Percentiles rank a stretch among this genome's conserved stretches.
These are phyloP conservation scores for Bolinopsis microptera DNA, from an alignment of 37 sponge, comb jelly and placozoan genomes.

Conservation along the genomic window DNA sequence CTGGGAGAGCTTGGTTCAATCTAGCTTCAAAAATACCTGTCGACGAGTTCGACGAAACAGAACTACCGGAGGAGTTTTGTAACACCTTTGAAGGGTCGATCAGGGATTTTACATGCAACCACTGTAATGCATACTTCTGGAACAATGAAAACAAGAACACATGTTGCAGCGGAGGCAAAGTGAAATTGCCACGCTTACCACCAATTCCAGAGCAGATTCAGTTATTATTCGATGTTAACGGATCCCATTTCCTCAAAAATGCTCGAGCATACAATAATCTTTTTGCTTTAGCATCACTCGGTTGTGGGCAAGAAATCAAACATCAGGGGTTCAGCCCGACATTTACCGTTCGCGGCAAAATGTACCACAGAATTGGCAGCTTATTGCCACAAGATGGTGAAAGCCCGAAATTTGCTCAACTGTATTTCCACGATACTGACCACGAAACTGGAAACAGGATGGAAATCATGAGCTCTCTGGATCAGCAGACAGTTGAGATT, in stretches of 20 bases:
- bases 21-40: too few relatives aligned
- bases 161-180: not conserved
- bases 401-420: not conserved
- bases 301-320: not conserved
- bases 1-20: too few relatives aligned
- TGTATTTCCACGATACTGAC: conserved; percentile 17
- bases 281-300: not conserved
- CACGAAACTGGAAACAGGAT: not conserved
- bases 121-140: not conserved
- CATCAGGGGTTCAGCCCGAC: conserved; percentile 18
- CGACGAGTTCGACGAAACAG: not conserved
- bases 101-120: not conserved
- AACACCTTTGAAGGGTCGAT: not conserved
- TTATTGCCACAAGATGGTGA: not conserved
- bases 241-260: not conserved
- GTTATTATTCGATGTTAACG: not conserved
- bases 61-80: not conserved
- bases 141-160: not conserved
- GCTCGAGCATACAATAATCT: conserved; percentile 31
- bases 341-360: conserved; percentile 11
- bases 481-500: not conserved
- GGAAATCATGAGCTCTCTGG: not conserved
- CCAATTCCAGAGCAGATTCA: not conserved
- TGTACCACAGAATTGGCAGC: conserved; percentile 42
- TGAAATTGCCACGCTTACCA: not conserved